Evolutionary conservation across 2,797 vertebrate genomes (phyloP), one percentile per base, ranked within the genome.

Genomic region (Danio albolineatus): DNA sequence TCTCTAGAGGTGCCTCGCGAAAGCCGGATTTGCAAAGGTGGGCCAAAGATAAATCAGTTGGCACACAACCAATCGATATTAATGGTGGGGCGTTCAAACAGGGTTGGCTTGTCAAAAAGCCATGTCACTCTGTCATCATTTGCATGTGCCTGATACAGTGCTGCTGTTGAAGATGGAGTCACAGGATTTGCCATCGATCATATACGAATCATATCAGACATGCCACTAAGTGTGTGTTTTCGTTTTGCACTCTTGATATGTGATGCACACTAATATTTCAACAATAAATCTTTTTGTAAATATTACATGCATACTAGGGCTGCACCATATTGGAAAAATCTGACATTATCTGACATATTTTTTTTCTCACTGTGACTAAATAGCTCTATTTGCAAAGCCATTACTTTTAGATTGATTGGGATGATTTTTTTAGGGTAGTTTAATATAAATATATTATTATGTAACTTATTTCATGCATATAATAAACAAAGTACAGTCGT

Each of bases 51-150:
- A 46, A 49, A 46, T 66, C 39, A 46, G 46, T 66, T 56, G 51
- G 39, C 39, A 53, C 19, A 44, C 51, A 66, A 51, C 56, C 4
- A 39, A 56, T 66, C 49, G 2, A 13, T 76, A 51, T 16, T 54
- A 10, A 65, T 61, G 54, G 8, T 44, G 51, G 13, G 13, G 13
- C 12, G 62, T 65, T 76, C 4, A 41, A 66, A 19, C 17, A 43
- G 16, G 14, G 19, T 9, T 65, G 49, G 41, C 5, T n/a, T 5
- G 1, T 62, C 19, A 4, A 4, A 65, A 17, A 65, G 48, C 48
- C 56, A 57, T 43, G 57, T 38, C 21, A 16, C 54, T 56, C 69
- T 43, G n/a, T 75, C 36, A 74, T 16, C 13, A 13, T 53, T 61
- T 62, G 16, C 72, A 39, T 61, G 7, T 2, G 56, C 73, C 48